Evolutionary conservation across 2,113 vertebrate species (phyloP).

Genomic region (Passer montanus): DNA sequence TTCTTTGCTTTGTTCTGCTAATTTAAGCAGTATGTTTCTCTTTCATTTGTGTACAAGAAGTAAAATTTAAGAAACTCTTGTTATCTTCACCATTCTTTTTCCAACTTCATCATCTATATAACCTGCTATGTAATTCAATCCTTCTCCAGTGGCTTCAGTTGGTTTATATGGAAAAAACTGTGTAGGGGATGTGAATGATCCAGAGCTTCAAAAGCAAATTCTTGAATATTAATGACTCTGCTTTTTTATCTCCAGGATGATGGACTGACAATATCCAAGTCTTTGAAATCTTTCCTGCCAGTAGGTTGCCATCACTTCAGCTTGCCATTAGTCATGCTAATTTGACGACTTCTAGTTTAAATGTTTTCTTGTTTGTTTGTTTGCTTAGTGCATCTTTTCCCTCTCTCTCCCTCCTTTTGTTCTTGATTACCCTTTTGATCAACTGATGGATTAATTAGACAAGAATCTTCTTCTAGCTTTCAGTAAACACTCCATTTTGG

Average conservation of each 20-base stretch:
- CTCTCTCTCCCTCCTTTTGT: background rate
- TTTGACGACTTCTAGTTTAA: background rate
- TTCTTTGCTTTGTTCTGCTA: conserved; percentile 20
- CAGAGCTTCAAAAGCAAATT: background rate
- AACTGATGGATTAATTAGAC: background rate
- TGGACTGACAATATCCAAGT: background rate
- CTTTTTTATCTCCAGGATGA: background rate
- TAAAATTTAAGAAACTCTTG: background rate
- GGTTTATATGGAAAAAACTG: background rate
- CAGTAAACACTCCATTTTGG: background rate
- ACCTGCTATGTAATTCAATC: background rate
- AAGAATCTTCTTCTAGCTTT: background rate
- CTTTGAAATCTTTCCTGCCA: background rate
- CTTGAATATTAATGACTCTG: background rate
- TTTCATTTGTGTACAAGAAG: background rate
- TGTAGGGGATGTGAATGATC: background rate
- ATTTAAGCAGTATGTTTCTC: background rate
- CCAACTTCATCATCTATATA: background rate
- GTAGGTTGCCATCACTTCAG: background rate
- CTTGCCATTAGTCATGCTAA: background rate
- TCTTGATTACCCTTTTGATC: background rate
- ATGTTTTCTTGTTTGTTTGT: background rate
- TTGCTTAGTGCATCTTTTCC: background rate
- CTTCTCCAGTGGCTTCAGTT: background rate
- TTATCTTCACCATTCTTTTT: background rate